Percentiles rank a stretch among this genome's conserved stretches.
These are phyloP conservation scores for Drosophila monieri DNA, from an alignment of 2,888 invertebrate species.

Conservation along the genomic window DNA sequence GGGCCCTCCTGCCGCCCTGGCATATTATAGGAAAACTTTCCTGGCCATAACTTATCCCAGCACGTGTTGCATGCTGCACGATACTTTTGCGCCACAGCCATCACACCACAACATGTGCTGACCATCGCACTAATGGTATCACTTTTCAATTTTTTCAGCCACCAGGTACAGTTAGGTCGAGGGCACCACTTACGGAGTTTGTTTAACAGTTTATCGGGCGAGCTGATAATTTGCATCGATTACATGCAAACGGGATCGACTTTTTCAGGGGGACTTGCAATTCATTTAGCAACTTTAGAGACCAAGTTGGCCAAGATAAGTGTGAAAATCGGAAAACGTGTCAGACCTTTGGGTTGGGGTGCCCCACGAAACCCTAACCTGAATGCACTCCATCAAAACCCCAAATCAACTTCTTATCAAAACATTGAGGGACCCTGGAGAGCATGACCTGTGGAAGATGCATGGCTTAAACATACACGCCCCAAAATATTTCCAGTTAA, in stretches of 20 bases:
- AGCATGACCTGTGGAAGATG: slow-evolving; percentile 9
- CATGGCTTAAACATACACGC: slow-evolving; percentile 55
- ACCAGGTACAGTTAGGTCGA: slow-evolving; percentile 50
- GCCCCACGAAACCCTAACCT: background rate
- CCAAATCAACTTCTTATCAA: slow-evolving; percentile 43
- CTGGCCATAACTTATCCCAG: slow-evolving; percentile 66
- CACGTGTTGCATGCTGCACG: slow-evolving; percentile 77
- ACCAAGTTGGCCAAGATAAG: background rate
- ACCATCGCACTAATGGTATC: slow-evolving; percentile 64
- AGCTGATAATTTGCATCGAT: slow-evolving; percentile 66
- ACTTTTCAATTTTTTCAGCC: slow-evolving; percentile 58
- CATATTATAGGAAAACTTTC: slow-evolving; percentile 65
- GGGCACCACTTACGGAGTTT: slow-evolving; percentile 40
- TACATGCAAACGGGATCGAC: slow-evolving; percentile 48
- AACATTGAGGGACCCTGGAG: slow-evolving; percentile 31
- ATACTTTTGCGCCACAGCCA: slow-evolving; percentile 34
- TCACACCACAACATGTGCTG: slow-evolving; percentile 7
- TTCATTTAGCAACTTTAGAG: background rate
- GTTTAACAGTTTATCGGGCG: slow-evolving; percentile 58
- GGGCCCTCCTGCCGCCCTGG: slow-evolving; percentile 37
- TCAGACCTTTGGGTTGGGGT: no score
- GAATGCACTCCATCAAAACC: slow-evolving; percentile 4
- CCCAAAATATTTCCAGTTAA: slow-evolving; percentile 74
- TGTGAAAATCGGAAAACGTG: background rate
- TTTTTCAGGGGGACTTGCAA: slow-evolving; percentile 1